Conservation (phyloP, 2,888 invertebrate genomes). For the Stegana nigrithorax region DNA sequence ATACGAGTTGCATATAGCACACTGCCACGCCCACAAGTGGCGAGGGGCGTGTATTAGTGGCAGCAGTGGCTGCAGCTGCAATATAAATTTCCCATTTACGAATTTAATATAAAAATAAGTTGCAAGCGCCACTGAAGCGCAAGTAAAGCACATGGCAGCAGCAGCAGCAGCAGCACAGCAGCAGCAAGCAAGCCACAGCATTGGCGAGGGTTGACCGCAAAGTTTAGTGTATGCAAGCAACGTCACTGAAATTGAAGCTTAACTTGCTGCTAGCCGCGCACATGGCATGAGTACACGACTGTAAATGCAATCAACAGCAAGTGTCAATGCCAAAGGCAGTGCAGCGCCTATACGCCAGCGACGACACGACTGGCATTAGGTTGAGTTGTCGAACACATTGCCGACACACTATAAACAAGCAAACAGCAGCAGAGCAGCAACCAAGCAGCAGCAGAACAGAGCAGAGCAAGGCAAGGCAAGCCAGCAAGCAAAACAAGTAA, state of each 20-base stretch:
- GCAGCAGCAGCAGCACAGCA: conserved; percentile 33
- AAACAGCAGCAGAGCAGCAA: conserved; percentile 27
- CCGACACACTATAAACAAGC: conserved; percentile 58
- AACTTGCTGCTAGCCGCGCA: too few species aligned
- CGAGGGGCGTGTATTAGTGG: background rate
- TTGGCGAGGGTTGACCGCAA: conserved; percentile 22
- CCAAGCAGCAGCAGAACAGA: too few species aligned
- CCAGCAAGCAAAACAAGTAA: background rate
- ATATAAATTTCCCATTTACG: conserved; percentile 63
- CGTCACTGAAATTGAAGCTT: background rate
- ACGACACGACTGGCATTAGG: too few species aligned
- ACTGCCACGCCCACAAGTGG: background rate
- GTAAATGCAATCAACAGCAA: conserved; percentile 58
- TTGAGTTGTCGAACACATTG: conserved; percentile 6
- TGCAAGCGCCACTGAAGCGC: conserved; percentile 51
- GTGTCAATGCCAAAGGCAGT: conserved; percentile 33
- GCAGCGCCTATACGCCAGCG: background rate
- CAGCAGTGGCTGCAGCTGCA: conserved; percentile 53
- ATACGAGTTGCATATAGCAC: background rate
- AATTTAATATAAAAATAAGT: conserved; percentile 65
- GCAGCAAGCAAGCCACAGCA: conserved; percentile 32
- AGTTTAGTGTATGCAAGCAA: too few species aligned
- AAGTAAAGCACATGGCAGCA: too few species aligned
- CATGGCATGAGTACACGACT: conserved; percentile 32
- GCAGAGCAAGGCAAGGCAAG: conserved; percentile 6